Percentiles rank a stretch among this genome's conserved stretches.
phyloP scores from a whole-genome alignment of 2,113 vertebrate genomes.

The Spilogale gracilis region DNA sequence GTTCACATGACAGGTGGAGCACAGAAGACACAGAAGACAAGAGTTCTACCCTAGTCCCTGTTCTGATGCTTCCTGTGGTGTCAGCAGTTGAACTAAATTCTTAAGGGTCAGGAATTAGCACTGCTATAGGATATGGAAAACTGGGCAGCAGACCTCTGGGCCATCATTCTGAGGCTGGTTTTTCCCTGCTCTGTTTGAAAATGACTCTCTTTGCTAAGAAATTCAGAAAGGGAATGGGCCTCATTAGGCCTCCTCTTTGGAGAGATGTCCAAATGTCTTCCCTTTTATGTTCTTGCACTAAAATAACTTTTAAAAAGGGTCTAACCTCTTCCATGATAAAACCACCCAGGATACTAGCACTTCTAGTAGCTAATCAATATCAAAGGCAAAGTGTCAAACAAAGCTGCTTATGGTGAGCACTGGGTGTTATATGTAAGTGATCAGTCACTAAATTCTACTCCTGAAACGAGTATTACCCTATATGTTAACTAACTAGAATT shows the following conservation, averaged over 20 bases:
- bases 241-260: not conserved
- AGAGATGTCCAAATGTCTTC: not conserved
- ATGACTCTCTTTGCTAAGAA: slow-evolving; percentile 36
- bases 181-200: not conserved
- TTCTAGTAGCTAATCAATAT: slow-evolving; percentile 46
- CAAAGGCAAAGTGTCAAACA: slow-evolving; percentile 4
- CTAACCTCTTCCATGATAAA: slow-evolving; percentile 35
- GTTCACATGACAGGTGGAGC: not conserved
- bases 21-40: not conserved
- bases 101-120: not conserved
- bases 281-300: slow-evolving; percentile 33
- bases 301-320: not conserved
- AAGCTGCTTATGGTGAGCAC: not conserved
- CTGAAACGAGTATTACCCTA: not conserved
- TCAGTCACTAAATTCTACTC: not conserved
- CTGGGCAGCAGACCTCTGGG: not conserved
- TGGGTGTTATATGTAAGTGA: not conserved
- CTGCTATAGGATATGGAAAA: not conserved
- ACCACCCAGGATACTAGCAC: not conserved
- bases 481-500: not conserved
- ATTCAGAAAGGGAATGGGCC: not conserved
- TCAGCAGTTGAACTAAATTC: not conserved
- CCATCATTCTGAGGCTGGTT: not conserved
- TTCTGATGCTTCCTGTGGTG: not conserved
- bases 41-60: not conserved